Evolutionary conservation across 2,888 invertebrate genomes (phyloP), one percentile per base, ranked within the genome.

Genomic region (Diaprepes abbreviatus): DNA sequence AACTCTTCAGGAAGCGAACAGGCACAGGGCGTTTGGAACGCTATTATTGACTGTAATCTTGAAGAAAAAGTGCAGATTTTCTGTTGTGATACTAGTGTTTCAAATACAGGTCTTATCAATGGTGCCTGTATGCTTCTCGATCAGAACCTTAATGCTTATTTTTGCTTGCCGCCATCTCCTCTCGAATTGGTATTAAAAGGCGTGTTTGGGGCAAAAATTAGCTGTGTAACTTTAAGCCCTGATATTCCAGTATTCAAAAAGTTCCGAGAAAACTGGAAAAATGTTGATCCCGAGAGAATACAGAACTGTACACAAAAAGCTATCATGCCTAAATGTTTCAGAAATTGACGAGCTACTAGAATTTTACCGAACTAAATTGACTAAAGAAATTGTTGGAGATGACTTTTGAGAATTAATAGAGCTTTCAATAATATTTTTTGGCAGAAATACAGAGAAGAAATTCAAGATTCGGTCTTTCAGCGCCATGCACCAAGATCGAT

Each of bases 111-210:
- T 17, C 71, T 31, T 17, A 63, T 70, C 14, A 75, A 76, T 70
- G 74, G 76, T 66, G 72, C 76, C 17, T 75, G 74, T 69, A 65
- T 72, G 33, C 48, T 77, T 38, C 58, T 79, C n/a, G 76, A 79
- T 73, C 70, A 75, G 72, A 62, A 75, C 16, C 65, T 78, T 2
- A 12, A 14, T 36, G 36, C 14, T 14, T 12, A 14, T 36, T n/a
- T 36, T 36, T 12, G 70, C 71, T 35, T 48, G 77, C 12, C 21
- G 48, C 10, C 45, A 45, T 17, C 45, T 19, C 19, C 2, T 45
- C 14, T 19, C 7, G 33, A 33, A 9, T 14, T 79, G 14, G 36
- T 36, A 6, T 9, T 36, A 6, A 36, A 36, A 36, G 14, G 48
- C 28, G 48, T 24, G 4, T 48, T 48, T 24, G 48, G 24, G 10